Evolutionary conservation across 1,140 invertebrate genomes (phyloP).

Genomic region (Drosophila murphyi): DNA sequence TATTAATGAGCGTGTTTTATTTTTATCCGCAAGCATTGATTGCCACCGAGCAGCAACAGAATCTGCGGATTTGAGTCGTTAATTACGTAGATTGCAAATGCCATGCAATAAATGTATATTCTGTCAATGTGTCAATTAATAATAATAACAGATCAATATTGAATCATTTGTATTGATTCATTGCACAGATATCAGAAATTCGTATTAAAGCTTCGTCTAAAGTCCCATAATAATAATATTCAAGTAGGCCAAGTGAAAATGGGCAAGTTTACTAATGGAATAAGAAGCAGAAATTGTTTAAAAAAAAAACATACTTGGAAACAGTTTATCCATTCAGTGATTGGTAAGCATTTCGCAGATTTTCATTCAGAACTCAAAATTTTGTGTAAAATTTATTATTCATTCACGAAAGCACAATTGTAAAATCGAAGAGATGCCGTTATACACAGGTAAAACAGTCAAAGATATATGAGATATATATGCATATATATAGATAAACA

Average conservation of each 20-base stretch:
- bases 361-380: conserved; percentile 14
- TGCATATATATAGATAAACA: too few species aligned
- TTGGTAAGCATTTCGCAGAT: conserved; percentile 12
- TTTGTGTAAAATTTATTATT: neutral
- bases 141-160: neutral
- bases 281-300: neutral
- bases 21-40: conserved; percentile 11
- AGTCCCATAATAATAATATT: neutral
- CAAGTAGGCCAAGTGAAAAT: neutral
- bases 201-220: too few species aligned
- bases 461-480: neutral
- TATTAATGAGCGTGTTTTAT: conserved; percentile 57
- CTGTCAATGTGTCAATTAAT: conserved; percentile 45
- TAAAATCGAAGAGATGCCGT: conserved; percentile 13
- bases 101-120: conserved; percentile 64
- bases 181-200: too few species aligned
- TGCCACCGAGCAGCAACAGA: conserved; percentile 17
- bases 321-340: neutral
- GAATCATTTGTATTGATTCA: too few species aligned
- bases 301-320: neutral
- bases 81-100: conserved; percentile 53
- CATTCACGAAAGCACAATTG: neutral
- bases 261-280: too few species aligned
- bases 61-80: conserved; percentile 36
- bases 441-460: conserved; percentile 19